Percentiles rank a stretch among this genome's conserved stretches.
Conservation (phyloP, 1,140 invertebrate species). For the Antheraea pernyi region DNA sequence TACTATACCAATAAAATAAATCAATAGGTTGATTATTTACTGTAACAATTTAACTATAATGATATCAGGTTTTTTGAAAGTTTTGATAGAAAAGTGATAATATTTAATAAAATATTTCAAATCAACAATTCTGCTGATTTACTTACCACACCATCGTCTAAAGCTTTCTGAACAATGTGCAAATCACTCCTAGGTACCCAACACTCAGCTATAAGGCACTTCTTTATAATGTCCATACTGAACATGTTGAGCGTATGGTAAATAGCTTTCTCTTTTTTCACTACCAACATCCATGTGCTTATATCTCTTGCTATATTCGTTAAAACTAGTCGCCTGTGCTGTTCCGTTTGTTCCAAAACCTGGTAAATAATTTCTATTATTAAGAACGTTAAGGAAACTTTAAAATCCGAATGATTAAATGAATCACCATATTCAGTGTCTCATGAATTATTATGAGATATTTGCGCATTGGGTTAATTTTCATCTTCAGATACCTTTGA, state of each 20-base stretch:
- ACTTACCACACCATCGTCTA: slow-evolving; percentile 92
- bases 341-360: slow-evolving; percentile 93
- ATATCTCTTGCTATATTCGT: slow-evolving; percentile 86
- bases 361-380: slow-evolving; percentile 37
- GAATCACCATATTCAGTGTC: too few relatives aligned
- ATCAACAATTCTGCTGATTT: not conserved
- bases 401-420: too few relatives aligned
- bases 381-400: not conserved
- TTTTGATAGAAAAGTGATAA: too few relatives aligned
- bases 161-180: slow-evolving; percentile 87
- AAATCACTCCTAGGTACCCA: slow-evolving; percentile 93
- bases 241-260: slow-evolving; percentile 81
- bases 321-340: slow-evolving; percentile 93
- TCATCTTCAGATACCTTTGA: too few relatives aligned
- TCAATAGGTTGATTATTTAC: too few relatives aligned
- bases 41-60: too few relatives aligned
- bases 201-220: slow-evolving; percentile 94
- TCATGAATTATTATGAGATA: too few relatives aligned
- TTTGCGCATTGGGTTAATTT: too few relatives aligned
- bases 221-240: slow-evolving; percentile 91
- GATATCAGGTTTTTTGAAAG: too few relatives aligned
- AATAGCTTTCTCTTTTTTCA: slow-evolving; percentile 91
- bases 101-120: too few relatives aligned
- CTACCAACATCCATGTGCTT: slow-evolving; percentile 84
- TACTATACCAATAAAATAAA: too few relatives aligned